Percentiles rank a stretch among this genome's conserved stretches.
Conservation (phyloP, 2,797 vertebrate species). For the Pteronotus mesoamericanus region DNA sequence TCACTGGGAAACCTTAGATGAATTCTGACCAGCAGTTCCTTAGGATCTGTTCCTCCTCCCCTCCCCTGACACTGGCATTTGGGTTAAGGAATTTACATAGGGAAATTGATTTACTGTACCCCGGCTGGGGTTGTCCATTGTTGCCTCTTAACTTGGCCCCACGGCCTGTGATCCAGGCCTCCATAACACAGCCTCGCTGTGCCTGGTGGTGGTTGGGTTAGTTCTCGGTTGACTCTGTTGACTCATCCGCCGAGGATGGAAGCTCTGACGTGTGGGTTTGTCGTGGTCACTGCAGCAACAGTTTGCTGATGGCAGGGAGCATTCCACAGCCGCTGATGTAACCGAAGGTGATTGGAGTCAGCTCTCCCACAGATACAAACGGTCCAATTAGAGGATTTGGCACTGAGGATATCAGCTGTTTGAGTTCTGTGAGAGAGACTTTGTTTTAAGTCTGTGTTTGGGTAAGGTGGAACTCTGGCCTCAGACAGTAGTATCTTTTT, state of each 20-base stretch:
- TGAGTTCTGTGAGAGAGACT: neutral
- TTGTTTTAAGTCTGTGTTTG: neutral
- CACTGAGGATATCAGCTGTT: neutral
- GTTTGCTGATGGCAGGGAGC: neutral
- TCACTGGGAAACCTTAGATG: neutral
- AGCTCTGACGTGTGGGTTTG: neutral
- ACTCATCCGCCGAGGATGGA: neutral
- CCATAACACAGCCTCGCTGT: neutral
- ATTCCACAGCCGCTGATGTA: conserved; percentile 30
- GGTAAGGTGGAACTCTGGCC: neutral
- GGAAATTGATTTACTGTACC: neutral
- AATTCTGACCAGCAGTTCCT: neutral
- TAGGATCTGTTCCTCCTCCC: neutral
- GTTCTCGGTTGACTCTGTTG: neutral
- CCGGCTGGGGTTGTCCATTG: neutral
- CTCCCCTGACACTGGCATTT: neutral
- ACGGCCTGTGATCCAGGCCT: rapidly evolving
- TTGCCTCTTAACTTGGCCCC: neutral
- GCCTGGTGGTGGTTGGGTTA: neutral
- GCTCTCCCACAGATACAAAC: neutral
- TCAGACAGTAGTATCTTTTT: neutral
- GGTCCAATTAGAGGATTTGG: neutral
- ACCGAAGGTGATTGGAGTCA: neutral
- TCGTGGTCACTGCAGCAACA: neutral
- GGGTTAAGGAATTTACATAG: neutral